Conservation (phyloP, 1,140 invertebrate species). For the Reticulitermes speratus region DNA sequence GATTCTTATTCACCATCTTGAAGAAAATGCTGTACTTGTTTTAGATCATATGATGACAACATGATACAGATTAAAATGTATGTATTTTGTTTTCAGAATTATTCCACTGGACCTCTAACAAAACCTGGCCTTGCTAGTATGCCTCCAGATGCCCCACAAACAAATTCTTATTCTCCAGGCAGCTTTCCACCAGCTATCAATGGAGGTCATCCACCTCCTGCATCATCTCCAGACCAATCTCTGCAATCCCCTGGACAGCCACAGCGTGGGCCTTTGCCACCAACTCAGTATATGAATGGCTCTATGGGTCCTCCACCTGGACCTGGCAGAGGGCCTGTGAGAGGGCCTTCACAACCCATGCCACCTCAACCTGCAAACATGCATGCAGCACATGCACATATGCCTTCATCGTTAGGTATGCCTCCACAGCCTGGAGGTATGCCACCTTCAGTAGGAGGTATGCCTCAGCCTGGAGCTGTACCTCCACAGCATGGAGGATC, state of each 20-base stretch:
- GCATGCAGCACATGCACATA: slow-evolving; percentile 33
- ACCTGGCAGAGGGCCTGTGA: neutral
- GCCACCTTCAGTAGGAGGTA: slow-evolving; percentile 25
- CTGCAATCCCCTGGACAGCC: neutral
- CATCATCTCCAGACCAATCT: slow-evolving; percentile 13
- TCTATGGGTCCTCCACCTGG: slow-evolving; percentile 26
- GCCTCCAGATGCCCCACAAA: neutral
- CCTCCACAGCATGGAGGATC: slow-evolving; percentile 31
- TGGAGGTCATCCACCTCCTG: slow-evolving; percentile 30
- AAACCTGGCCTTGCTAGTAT: slow-evolving; percentile 25
- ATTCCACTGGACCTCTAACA: slow-evolving; percentile 25
- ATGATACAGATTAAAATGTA: neutral
- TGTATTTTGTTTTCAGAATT: slow-evolving; percentile 18
- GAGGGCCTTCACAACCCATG: slow-evolving; percentile 36
- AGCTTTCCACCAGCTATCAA: slow-evolving; percentile 35
- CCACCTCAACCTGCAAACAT: slow-evolving; percentile 39
- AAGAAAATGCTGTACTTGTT: too few relatives aligned
- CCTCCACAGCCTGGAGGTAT: slow-evolving; percentile 31
- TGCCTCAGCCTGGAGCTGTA: slow-evolving; percentile 26
- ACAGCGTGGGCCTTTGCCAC: neutral
- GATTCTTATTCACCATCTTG: too few relatives aligned
- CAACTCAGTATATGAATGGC: slow-evolving; percentile 27
- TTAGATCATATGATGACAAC: too few relatives aligned
- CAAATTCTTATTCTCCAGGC: slow-evolving; percentile 7
- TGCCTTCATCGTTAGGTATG: slow-evolving; percentile 34